Evolutionary conservation across 2,113 vertebrate genomes (phyloP).

Genomic region (Spheniscus mendiculus): DNA sequence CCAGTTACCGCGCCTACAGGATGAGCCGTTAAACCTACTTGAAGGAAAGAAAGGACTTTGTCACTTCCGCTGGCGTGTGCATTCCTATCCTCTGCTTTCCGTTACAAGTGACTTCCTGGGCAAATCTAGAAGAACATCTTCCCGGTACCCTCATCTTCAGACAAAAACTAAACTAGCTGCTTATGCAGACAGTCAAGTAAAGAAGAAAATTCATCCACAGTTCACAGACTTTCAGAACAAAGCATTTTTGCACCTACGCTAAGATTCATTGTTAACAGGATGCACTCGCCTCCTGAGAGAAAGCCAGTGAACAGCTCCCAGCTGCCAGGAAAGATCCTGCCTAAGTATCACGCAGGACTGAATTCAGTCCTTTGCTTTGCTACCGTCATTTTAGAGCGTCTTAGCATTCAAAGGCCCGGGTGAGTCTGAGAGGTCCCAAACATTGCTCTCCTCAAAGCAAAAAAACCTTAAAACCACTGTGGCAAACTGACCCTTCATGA

Average conservation of each 20-base stretch:
- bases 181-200: background rate
- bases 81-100: background rate
- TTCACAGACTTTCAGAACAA: background rate
- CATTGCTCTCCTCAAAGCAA: background rate
- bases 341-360: background rate
- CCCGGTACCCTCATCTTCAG: background rate
- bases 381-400: background rate
- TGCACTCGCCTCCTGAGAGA: background rate
- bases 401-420: background rate
- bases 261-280: background rate
- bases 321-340: background rate
- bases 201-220: background rate
- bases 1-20: accelerated
- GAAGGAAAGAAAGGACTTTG: background rate
- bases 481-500: background rate
- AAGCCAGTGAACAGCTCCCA: background rate
- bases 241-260: background rate
- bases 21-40: too few relatives aligned
- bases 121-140: background rate
- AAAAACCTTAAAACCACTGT: background rate
- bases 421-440: background rate
- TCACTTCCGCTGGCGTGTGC: accelerated
- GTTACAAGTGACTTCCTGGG: background rate
- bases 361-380: background rate
- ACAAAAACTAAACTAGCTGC: background rate